Evolutionary conservation across 2,888 invertebrate species (phyloP).

Genomic region (Zeuzera pyrina): DNA sequence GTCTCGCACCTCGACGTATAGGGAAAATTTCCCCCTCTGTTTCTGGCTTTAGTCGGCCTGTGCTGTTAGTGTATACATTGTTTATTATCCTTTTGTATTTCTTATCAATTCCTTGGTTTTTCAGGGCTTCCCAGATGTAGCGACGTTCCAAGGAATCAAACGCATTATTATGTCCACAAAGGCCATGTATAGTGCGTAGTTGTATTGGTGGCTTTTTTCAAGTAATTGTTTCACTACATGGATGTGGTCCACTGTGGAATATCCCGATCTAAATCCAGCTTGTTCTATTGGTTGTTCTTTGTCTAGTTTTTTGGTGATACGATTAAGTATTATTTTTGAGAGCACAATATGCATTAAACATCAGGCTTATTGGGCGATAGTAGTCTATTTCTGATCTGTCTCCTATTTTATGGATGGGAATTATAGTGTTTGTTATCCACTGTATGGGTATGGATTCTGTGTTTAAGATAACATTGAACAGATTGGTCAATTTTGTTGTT

Average conservation of each 20-base stretch:
- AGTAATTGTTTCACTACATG: slow-evolving; percentile 13
- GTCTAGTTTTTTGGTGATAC: slow-evolving; percentile 13
- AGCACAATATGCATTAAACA: slow-evolving; percentile 16
- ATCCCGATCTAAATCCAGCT: slow-evolving; percentile 16
- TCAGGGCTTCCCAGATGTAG: too few species aligned
- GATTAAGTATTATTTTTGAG: slow-evolving; percentile 14
- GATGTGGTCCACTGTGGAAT: slow-evolving; percentile 16
- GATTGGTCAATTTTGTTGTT: slow-evolving; percentile 7
- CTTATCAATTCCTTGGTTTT: slow-evolving; percentile 12
- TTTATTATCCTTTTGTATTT: slow-evolving; percentile 16
- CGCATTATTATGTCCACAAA: slow-evolving; percentile 18
- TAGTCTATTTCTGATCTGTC: slow-evolving; percentile 15
- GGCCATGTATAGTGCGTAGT: too few species aligned
- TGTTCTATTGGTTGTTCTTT: slow-evolving; percentile 18
- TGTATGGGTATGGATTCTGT: slow-evolving; percentile 11
- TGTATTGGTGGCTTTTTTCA: slow-evolving; percentile 14
- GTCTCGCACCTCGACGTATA: slow-evolving; percentile 5
- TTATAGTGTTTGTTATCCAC: slow-evolving; percentile 13
- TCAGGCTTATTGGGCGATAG: slow-evolving; percentile 18
- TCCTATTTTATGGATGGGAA: slow-evolving; percentile 16
- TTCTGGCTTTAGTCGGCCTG: slow-evolving; percentile 3
- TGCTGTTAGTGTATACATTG: slow-evolving; percentile 5
- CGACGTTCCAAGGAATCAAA: slow-evolving; percentile 16
- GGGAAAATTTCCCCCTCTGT: too few species aligned
- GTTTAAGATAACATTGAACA: slow-evolving; percentile 13